Base-by-base conservation (phyloP, 2,888 invertebrate species). In the Epistrophella euchroma region DNA sequence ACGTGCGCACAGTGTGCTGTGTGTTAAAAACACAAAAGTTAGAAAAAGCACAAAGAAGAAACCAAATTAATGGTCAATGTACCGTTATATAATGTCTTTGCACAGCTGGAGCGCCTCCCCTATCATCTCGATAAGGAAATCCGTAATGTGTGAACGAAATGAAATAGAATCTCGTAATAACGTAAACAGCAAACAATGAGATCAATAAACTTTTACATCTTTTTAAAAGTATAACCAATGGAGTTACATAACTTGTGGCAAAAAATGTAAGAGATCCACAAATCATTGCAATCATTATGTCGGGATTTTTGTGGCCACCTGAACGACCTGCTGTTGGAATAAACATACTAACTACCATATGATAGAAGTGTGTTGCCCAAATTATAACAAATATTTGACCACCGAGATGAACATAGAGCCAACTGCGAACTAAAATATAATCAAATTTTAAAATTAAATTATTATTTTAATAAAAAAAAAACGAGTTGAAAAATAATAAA, bases 41-140 rank as follows among this genome's bases (percentile, higher is more conserved):
- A 37, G 37, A 19, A 35, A 13, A 0, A 10, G 11, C 4, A 35
- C 2, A 1, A n/a, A 37, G 17, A 37, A 40, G 1, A 25, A 43
- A 25, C 10, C 0, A 45, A 45, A n/a, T 43, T 9, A 1, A 43
- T 45, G 13, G n/a, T 10, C 17, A 25, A 88, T 90, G 89, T 90
- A 94, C 94, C 88, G 93, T 91, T 19, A 94, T 91, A 79, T 93
- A 91, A 82, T 93, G 92, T 35, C 95, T 90, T 89, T 94, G 93
- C 0, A 93, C 92, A 71, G 89, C 88, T 9, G 91, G 91, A 35
- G 89, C 77, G 19, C 89, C 89, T 10, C 90, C 89, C 1, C 90
- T 90, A 56, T 93, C 92, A 73, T 92, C 93, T 71, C 92, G 92
- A 89, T 94, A 95, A 0, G 95, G 94, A 88, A 94, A 94, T 6